Evolutionary conservation across 2,797 vertebrate species (phyloP), one percentile per base, ranked within the genome.

Genomic region (Poecilia velifera): DNA sequence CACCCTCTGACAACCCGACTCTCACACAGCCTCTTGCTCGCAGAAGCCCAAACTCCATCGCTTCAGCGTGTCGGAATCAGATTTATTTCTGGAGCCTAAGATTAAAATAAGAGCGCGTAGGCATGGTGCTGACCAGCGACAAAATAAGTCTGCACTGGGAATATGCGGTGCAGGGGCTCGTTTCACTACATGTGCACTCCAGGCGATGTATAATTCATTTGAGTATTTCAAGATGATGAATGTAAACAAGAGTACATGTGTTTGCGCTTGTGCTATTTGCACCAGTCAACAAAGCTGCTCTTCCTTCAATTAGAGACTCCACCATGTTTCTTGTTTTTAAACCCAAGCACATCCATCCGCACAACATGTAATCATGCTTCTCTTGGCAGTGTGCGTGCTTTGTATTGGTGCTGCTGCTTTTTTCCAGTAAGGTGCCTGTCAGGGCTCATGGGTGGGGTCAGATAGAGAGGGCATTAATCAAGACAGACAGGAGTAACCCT

Each of bases 401-500:
- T 86, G 77, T 78, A 47, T 88, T 85, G 80, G 85, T 87, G 90
- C 82, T 85, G 73, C 78, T 13, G 83, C 82, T 71, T n/a, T n/a
- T 79, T 77, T 86, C 79, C 57, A 3, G 77, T 4, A 36, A 83
- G 83, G 82, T 85, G 47, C 84, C 87, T 85, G 89, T 90, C 88
- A 80, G 88, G 89, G 47, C 91, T 90, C 81, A 13, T 77, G 90
- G 91, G 87, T 93, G 86, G 88, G 91, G 92, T 94, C 92, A 88
- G 77, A 88, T 86, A 76, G 84, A 88, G 87, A 83, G 90, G 88
- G 89, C 90, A 83, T 95, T 94, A 94, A 94, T 94, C 93, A 94
- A 91, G 90, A 91, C 79, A 66, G 93, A 92, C 92, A 84, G 83
- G 86, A 91, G 87, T 82, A 83, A 87, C 89, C 66, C 66, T 82